Conservation (phyloP, 2,888 invertebrate species). For the Oasisia sp. region DNA sequence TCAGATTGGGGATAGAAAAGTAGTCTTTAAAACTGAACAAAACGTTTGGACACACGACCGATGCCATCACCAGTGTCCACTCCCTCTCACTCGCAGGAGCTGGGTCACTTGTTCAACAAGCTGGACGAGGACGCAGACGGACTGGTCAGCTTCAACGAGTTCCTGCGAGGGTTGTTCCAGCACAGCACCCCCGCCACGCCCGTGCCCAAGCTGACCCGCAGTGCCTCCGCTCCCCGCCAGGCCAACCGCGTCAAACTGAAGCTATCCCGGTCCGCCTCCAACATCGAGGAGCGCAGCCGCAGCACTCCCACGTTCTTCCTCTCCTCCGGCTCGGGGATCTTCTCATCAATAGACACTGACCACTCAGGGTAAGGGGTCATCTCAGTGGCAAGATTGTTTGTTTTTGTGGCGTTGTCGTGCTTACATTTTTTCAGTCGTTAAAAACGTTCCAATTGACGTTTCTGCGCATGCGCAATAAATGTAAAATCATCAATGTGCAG, state of each 20-base stretch:
- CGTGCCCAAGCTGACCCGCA: constrained; percentile 24
- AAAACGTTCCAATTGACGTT: too few species aligned
- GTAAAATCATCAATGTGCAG: too few species aligned
- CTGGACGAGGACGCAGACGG: constrained; percentile 74
- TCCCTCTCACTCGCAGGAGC: constrained; percentile 62
- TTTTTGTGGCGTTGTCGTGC: too few species aligned
- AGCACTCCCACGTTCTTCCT: constrained; percentile 50
- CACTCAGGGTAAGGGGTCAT: constrained; percentile 57
- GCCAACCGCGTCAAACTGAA: constrained; percentile 27
- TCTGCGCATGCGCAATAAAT: too few species aligned
- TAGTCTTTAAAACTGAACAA: too few species aligned
- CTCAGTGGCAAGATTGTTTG: not conserved
- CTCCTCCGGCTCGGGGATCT: constrained; percentile 55
- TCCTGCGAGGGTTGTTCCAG: constrained; percentile 72
- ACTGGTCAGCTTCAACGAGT: constrained; percentile 75
- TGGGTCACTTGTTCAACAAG: constrained; percentile 75
- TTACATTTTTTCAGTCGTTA: too few species aligned
- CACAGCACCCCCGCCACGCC: constrained; percentile 52
- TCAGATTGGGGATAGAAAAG: too few species aligned
- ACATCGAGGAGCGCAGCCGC: constrained; percentile 31
- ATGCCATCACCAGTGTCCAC: too few species aligned
- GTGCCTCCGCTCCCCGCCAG: constrained; percentile 30
- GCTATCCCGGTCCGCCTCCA: constrained; percentile 18
- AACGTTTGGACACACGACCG: too few species aligned
- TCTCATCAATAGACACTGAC: constrained; percentile 60